Percentiles rank a stretch among this genome's conserved stretches.
Conservation (phyloP, 2,113 vertebrate genomes). For the Parotia lawesii region DNA sequence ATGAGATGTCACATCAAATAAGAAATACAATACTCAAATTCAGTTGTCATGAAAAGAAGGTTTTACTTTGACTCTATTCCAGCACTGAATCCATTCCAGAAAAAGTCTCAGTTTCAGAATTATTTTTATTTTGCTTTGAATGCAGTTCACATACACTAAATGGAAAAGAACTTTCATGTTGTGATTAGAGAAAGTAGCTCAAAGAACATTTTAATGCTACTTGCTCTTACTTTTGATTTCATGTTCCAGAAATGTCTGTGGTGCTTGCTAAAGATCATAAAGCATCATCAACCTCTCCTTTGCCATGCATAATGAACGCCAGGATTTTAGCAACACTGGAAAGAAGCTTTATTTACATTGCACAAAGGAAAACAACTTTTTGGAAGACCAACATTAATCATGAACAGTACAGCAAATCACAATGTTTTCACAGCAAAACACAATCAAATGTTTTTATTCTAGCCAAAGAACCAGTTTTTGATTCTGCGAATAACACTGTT, state of each 20-base stretch:
- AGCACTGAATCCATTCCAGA: neutral
- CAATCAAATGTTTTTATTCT: constrained; percentile 46
- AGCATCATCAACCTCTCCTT: constrained; percentile 54
- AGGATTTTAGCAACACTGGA: constrained; percentile 43
- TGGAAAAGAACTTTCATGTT: constrained; percentile 27
- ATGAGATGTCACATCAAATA: constrained; percentile 31
- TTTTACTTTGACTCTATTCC: constrained; percentile 29
- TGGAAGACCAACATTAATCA: constrained; percentile 67
- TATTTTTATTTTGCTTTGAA: constrained; percentile 28
- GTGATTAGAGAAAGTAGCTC: constrained; percentile 39
- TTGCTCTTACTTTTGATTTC: constrained; percentile 55
- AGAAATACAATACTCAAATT: constrained; percentile 18
- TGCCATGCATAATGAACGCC: constrained; percentile 68
- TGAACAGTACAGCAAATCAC: constrained; percentile 52
- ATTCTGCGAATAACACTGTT: constrained; percentile 16
- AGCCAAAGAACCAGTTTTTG: constrained; percentile 18
- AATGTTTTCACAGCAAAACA: constrained; percentile 55
- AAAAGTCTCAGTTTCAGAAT: neutral
- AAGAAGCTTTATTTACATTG: constrained; percentile 69
- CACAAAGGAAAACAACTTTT: constrained; percentile 68
- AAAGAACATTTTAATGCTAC: constrained; percentile 48
- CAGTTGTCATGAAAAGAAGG: neutral
- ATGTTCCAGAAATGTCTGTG: constrained; percentile 55
- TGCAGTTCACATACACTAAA: neutral
- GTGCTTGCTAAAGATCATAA: constrained; percentile 63